phyloP scores from a whole-genome alignment of 2,797 vertebrate species.

The Anniella stebbinsi region DNA sequence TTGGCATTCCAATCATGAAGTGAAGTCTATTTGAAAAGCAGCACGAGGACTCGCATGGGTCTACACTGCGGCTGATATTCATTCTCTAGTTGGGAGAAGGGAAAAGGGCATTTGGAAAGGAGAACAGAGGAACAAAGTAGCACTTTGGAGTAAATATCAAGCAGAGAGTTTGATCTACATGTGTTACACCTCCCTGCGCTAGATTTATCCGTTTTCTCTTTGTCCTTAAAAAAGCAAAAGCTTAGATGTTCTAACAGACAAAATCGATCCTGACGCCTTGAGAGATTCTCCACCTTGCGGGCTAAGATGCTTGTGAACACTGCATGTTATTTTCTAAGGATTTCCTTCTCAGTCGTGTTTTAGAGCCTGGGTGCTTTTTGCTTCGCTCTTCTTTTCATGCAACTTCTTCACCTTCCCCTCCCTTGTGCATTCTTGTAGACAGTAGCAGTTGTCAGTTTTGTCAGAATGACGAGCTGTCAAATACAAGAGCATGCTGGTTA shows the following conservation, averaged over 20 bases:
- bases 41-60: neutral
- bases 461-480: neutral
- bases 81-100: slow-evolving; percentile 12
- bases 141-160: slow-evolving; percentile 26
- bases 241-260: neutral
- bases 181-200: slow-evolving; percentile 22
- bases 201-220: slow-evolving; percentile 18
- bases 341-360: neutral
- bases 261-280: neutral
- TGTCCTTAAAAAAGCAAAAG: neutral
- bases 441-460: slow-evolving; percentile 32
- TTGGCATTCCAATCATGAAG: slow-evolving; percentile 35
- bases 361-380: neutral
- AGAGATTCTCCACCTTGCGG: neutral
- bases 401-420: slow-evolving; percentile 21
- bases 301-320: accelerated
- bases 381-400: neutral
- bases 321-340: neutral
- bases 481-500: slow-evolving; percentile 13
- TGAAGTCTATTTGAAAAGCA: slow-evolving; percentile 20
- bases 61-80: neutral
- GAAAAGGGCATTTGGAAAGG: neutral
- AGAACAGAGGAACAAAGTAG: neutral
- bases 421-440: neutral
- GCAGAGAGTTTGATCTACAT: neutral